phyloP scores from a whole-genome alignment of 2,113 vertebrate species.

The Oncorhynchus mykiss region DNA sequence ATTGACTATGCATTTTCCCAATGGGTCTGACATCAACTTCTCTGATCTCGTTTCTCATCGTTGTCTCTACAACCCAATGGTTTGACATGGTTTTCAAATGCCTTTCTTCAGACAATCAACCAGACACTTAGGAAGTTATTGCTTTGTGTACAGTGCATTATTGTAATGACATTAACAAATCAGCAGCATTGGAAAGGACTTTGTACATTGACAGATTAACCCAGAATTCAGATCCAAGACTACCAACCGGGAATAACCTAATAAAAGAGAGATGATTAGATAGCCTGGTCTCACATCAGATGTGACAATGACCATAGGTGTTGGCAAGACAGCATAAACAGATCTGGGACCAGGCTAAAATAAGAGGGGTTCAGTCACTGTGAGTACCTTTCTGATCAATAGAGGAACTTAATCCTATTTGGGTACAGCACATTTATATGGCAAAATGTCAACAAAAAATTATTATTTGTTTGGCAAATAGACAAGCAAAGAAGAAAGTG shows the following conservation, averaged over 20 bases:
- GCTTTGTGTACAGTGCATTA: constrained; percentile 19
- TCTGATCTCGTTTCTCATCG: background rate
- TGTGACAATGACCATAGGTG: no score
- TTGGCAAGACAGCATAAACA: no score
- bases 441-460: background rate
- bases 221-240: background rate
- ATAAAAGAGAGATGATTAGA: background rate
- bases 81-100: background rate
- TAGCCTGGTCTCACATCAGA: no score
- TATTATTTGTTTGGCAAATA: constrained; percentile 13
- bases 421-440: background rate
- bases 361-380: no score
- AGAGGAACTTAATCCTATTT: background rate
- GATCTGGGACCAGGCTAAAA: no score
- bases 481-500: background rate
- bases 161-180: constrained; percentile 5
- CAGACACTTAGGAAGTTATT: background rate
- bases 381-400: background rate
- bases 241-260: background rate
- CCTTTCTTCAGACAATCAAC: background rate
- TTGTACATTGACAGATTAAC: background rate
- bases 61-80: background rate
- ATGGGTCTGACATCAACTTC: background rate
- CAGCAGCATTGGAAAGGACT: background rate
- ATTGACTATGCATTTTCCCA: background rate